Conservation (phyloP, 2,888 invertebrate genomes). For the Eulithis prunata region DNA sequence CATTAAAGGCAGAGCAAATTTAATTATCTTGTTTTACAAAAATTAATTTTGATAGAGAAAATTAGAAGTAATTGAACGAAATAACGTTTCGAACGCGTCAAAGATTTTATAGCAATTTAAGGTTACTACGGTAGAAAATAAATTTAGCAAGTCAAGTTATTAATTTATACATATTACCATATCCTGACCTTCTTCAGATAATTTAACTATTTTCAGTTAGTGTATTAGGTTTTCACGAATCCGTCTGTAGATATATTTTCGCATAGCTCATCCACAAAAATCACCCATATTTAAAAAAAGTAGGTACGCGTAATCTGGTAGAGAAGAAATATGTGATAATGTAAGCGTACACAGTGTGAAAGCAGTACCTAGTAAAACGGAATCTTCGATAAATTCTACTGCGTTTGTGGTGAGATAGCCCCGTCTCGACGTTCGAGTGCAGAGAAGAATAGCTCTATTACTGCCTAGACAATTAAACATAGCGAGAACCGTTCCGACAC, state of each 20-base stretch:
- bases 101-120: constrained; percentile 1
- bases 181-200: no score
- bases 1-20: constrained; percentile 58
- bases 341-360: constrained; percentile 16
- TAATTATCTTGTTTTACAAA: constrained; percentile 54
- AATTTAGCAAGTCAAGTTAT: no score
- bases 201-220: no score
- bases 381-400: constrained; percentile 58
- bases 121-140: no score
- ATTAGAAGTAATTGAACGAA: constrained; percentile 35
- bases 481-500: no score
- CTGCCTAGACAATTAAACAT: not conserved
- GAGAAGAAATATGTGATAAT: constrained; percentile 1
- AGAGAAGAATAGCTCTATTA: constrained; percentile 59
- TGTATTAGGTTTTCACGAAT: no score
- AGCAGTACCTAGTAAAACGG: constrained; percentile 47
- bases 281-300: no score
- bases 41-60: constrained; percentile 39
- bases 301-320: not conserved
- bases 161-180: no score
- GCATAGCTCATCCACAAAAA: no score
- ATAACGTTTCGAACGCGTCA: constrained; percentile 19
- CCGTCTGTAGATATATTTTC: no score
- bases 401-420: constrained; percentile 50
- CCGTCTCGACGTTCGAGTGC: constrained; percentile 44